Percentiles rank a stretch among this genome's conserved stretches.
Conservation (phyloP, 2,113 vertebrate species). For the Thymallus thymallus region DNA sequence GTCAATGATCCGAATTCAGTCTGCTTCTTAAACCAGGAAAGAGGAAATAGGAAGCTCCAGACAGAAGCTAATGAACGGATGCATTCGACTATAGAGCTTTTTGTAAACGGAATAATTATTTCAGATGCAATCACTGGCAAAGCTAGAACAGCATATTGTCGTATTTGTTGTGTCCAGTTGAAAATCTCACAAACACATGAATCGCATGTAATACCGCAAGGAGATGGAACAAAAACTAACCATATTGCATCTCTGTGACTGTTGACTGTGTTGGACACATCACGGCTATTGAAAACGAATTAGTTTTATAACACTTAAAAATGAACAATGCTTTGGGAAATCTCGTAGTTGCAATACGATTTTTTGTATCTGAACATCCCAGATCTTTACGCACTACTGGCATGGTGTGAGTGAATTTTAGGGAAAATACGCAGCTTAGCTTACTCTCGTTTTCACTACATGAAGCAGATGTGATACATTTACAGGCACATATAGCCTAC, state of each 20-base stretch:
- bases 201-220: slow-evolving; percentile 6
- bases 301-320: neutral
- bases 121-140: neutral
- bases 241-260: slow-evolving; percentile 61
- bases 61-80: neutral
- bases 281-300: neutral
- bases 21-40: slow-evolving; percentile 37
- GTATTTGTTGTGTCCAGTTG: neutral
- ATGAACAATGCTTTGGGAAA: neutral
- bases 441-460: neutral
- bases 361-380: slow-evolving; percentile 8
- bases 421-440: neutral
- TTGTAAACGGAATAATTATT: neutral
- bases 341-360: neutral
- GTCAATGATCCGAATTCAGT: slow-evolving; percentile 43
- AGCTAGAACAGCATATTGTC: neutral
- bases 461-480: neutral
- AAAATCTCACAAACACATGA: neutral
- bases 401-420: neutral
- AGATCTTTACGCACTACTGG: neutral
- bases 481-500: slow-evolving; percentile 35
- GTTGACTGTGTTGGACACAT: neutral
- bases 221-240: slow-evolving; percentile 21
- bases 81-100: neutral
- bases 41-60: slow-evolving; percentile 11